Percentiles rank a stretch among this genome's conserved stretches.
phyloP scores from a whole-genome alignment of 2,888 invertebrate species.

The Drosophila diplacantha region DNA sequence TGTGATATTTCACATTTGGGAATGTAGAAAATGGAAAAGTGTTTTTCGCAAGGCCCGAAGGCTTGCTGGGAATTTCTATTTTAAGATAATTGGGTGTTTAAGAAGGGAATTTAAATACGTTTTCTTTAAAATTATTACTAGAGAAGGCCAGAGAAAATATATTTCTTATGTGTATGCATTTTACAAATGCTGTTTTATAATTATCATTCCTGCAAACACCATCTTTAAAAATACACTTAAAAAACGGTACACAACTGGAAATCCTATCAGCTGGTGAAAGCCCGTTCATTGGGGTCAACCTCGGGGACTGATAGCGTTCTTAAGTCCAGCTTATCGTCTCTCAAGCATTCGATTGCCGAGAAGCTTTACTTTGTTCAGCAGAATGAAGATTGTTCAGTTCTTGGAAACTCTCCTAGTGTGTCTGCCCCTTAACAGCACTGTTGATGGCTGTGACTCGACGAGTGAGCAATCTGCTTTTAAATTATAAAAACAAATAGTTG shows the following conservation, averaged over 20 bases:
- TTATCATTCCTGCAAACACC: background rate
- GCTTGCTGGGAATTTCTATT: background rate
- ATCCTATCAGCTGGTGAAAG: constrained; percentile 14
- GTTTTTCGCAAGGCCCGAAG: constrained; percentile 6
- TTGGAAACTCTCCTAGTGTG: background rate
- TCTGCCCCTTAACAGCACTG: background rate
- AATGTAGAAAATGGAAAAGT: constrained; percentile 2
- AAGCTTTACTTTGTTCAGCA: constrained; percentile 4
- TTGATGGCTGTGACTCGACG: background rate
- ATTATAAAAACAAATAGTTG: background rate
- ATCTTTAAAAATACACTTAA: background rate
- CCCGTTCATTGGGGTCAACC: constrained; percentile 19
- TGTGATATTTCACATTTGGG: constrained; percentile 14
- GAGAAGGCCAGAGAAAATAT: background rate
- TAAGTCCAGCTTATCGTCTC: constrained; percentile 20
- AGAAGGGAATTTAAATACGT: background rate
- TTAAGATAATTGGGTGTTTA: background rate
- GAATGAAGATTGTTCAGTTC: constrained; percentile 1
- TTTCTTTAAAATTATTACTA: background rate
- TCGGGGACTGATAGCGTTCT: background rate
- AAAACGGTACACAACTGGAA: background rate
- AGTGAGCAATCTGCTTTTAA: background rate
- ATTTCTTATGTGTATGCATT: background rate
- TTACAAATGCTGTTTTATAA: background rate
- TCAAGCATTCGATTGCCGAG: background rate